phyloP scores from a whole-genome alignment of 1,140 invertebrate species.

The Drosophila pandora region DNA sequence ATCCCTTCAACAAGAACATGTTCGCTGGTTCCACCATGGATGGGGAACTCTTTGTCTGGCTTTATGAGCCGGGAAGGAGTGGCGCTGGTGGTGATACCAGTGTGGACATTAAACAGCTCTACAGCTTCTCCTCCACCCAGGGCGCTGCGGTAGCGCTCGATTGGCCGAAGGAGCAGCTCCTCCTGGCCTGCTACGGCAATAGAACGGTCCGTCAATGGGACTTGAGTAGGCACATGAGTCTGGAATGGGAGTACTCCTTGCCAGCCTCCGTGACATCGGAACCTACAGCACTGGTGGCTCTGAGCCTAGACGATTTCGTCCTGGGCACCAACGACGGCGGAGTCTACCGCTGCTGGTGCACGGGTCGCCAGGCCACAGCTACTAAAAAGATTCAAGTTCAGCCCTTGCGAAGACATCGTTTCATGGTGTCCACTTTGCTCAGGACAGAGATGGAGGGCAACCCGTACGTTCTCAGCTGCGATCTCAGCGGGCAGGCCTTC shows the following conservation, averaged over 20 bases:
- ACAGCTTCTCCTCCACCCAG: conserved; percentile 51
- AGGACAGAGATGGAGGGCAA: conserved; percentile 45
- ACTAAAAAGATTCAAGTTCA: conserved; percentile 59
- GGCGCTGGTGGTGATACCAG: conserved; percentile 16
- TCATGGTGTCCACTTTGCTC: conserved; percentile 66
- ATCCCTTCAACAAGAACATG: conserved; percentile 71
- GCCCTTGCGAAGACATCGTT: conserved; percentile 61
- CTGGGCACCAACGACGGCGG: conserved; percentile 70
- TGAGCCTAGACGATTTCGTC: conserved; percentile 65
- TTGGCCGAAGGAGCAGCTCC: conserved; percentile 63
- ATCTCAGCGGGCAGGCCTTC: conserved; percentile 75
- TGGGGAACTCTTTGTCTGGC: conserved; percentile 75
- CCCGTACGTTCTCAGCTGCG: conserved; percentile 68
- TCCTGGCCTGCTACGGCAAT: conserved; percentile 73
- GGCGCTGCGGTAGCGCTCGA: conserved; percentile 71
- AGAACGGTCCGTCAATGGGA: conserved; percentile 69
- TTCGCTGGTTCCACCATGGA: conserved; percentile 78
- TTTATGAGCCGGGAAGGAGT: conserved; percentile 43
- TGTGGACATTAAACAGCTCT: conserved; percentile 61
- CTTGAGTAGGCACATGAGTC: conserved; percentile 54
- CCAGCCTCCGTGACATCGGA: conserved; percentile 42
- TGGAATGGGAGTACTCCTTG: conserved; percentile 71
- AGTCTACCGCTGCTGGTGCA: conserved; percentile 67
- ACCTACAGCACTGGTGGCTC: conserved; percentile 56
- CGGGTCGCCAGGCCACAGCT: conserved; percentile 28